Evolutionary conservation across 2,888 invertebrate genomes (phyloP).

Genomic region (Tryphoninae sp.): DNA sequence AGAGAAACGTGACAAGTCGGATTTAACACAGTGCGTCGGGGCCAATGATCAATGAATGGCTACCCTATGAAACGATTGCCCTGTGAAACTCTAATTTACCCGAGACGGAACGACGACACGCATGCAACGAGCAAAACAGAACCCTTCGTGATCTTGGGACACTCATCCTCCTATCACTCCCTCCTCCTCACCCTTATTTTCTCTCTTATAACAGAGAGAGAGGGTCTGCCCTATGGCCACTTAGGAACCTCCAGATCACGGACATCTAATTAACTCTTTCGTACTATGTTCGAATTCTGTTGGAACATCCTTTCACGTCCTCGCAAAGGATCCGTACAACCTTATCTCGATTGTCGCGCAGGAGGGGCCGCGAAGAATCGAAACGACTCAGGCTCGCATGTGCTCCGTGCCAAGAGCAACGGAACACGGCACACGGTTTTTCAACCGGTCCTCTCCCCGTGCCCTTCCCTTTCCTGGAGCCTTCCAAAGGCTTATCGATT

Average conservation of each 20-base stretch:
- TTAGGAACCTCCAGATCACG: constrained; percentile 43
- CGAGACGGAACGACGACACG: neutral
- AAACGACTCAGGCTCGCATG: constrained; percentile 17
- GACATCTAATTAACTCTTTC: constrained; percentile 62
- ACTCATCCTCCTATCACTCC: neutral
- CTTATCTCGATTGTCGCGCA: constrained; percentile 60
- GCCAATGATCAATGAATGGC: neutral
- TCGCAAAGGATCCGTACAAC: constrained; percentile 34
- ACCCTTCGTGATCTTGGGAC: constrained; percentile 17
- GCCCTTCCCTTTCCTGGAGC: neutral
- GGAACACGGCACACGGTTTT: constrained; percentile 33
- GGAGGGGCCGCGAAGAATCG: constrained; percentile 38
- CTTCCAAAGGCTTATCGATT: constrained; percentile 52
- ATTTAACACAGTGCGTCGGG: neutral
- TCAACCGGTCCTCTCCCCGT: constrained; percentile 17
- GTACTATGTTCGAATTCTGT: constrained; percentile 54
- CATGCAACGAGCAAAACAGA: neutral
- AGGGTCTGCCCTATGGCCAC: constrained; percentile 5
- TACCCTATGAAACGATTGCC: neutral
- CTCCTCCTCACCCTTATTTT: too few relatives aligned
- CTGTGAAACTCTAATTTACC: constrained; percentile 10
- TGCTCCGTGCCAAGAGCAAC: constrained; percentile 7
- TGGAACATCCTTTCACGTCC: constrained; percentile 54
- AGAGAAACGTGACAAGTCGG: neutral
- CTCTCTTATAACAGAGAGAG: too few relatives aligned